Base-by-base conservation (phyloP, 1,140 invertebrate genomes). In the Hyphantria cunea region DNA sequence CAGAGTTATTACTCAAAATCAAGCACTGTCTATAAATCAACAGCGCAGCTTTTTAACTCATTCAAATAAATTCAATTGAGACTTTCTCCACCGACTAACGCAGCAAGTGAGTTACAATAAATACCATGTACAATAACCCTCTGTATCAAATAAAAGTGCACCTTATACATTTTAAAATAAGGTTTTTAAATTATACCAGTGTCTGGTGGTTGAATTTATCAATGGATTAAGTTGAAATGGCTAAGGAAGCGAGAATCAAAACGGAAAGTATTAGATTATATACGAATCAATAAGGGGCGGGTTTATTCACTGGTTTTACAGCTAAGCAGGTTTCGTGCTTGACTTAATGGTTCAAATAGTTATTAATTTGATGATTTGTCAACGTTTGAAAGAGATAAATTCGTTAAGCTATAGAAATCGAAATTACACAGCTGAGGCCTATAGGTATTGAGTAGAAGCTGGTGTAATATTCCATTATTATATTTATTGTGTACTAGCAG, bases 241-340 rank as follows among this genome's bases (percentile, higher is more conserved):
- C 54, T 52, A 34, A 58, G 53, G 14, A 44, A 17, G 33, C 7
- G 65, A 11, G 14, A 61, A 34, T 47, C 62, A 37, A 60, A 68
- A 60, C 44, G 66, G 61, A 68, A 68, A 64, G 42, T 55, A 68
- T 68, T 68, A 64, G 66, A 68, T 68, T 64, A 68, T 64, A 51
- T 39, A 53, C 34, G 61, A 59, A 64, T 68, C 66, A 68, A 64
- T 68, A 63, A 63, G 60, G 42, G 37, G 15, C 3, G 11, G 32
- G 34, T 45, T 61, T 56, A 58, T 32, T 66, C 55, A 59, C 17
- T 50, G 64, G 58, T 50, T 61, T 53, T 25, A 50, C 50, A 58
- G 42, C 34, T 7, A 55, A 31, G 14, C 25, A 45, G 39, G 58
- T 32, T 61, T 62, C 39, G 14, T 25, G 56, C 47, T 50, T 50